These are phyloP conservation scores for Rutpela maculata DNA, from an alignment of 2,888 invertebrate genomes.

Conservation along the genomic window DNA sequence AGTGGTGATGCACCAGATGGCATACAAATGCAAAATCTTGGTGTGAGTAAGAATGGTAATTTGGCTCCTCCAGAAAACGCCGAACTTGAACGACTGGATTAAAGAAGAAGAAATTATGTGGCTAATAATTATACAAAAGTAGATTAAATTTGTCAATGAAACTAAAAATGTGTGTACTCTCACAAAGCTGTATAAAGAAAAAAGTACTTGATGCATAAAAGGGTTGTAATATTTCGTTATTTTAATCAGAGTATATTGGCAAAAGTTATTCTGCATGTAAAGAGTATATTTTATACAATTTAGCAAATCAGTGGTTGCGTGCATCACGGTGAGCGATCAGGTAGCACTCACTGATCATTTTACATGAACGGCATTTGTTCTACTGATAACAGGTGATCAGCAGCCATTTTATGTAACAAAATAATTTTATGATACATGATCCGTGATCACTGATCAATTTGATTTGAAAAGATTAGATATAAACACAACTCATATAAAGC, in stretches of 20 bases:
- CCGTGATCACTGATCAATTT: no score
- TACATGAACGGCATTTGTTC: no score
- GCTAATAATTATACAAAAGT: no score
- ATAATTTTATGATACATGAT: no score
- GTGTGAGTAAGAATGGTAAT: conserved; percentile 74
- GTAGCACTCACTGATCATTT: no score
- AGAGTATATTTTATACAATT: not conserved
- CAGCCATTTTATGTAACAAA: no score
- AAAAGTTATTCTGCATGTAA: not conserved
- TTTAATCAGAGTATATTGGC: not conserved
- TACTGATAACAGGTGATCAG: no score
- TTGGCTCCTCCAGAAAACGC: conserved; percentile 64
- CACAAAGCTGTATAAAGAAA: not conserved
- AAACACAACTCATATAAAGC: no score
- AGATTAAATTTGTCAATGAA: not conserved
- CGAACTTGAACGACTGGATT: conserved; percentile 74
- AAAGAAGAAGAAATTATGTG: conserved; percentile 33
- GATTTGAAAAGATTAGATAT: no score
- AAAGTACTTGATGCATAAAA: not conserved
- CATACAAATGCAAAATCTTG: conserved; percentile 91
- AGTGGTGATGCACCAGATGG: conserved; percentile 88
- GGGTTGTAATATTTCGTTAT: not conserved
- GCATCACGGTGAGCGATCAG: no score
- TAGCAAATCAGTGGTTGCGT: no score
- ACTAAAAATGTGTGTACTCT: not conserved